Evolutionary conservation across 1,140 invertebrate genomes (phyloP), one percentile per base, ranked within the genome.

Genomic region (Gonioctena quinquepunctata): DNA sequence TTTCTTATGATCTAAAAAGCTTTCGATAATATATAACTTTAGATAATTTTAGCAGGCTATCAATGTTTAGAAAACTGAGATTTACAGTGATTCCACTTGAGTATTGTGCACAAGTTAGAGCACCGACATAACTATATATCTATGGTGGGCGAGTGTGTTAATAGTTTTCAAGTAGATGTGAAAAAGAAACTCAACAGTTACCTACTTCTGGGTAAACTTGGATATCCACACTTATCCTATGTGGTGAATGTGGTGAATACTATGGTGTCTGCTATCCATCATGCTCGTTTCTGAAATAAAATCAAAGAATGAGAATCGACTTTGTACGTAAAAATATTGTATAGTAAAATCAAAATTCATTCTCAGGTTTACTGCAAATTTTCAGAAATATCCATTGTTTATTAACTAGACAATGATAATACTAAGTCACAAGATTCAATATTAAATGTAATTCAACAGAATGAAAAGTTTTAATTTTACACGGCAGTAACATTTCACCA

Each of bases 221-320:
- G 50, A n/a, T 22, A 54, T 3, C 21, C 6, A 42, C 50, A 54
- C 22, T 27, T 60, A 60, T 60, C 57, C 21, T n/a, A 60, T 11
- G 21, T 27, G 25, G 22, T 23, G 25, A 23, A 60, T 26, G n/a
- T 26, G 21, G 21, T 21, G 18, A 13, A 23, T 60, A 25, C n/a
- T 27, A 7, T 21, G 57, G 25, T 60, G 21, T 25, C 25, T 60
- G 25, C 57, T 60, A 60, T 60, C 22, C 57, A 60, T 60, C 25
- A 60, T 18, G 16, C 2, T 16, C 57, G 18, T 60, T 21, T 23
- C 57, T 60, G 22, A 13, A 60, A 60, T 3, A 60, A 60, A 42
- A 42, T 13, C 0, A 3, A 33, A 11, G 33, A 42, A n/a, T n/a
- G n/a, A n/a, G n/a, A n/a, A n/a, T n/a, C n/a, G n/a, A n/a, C n/a